Percentiles rank a stretch among this genome's conserved stretches.
These are phyloP conservation scores for Scaptomyza tumidula DNA, from an alignment of 2,888 invertebrate species.

Conservation along the genomic window DNA sequence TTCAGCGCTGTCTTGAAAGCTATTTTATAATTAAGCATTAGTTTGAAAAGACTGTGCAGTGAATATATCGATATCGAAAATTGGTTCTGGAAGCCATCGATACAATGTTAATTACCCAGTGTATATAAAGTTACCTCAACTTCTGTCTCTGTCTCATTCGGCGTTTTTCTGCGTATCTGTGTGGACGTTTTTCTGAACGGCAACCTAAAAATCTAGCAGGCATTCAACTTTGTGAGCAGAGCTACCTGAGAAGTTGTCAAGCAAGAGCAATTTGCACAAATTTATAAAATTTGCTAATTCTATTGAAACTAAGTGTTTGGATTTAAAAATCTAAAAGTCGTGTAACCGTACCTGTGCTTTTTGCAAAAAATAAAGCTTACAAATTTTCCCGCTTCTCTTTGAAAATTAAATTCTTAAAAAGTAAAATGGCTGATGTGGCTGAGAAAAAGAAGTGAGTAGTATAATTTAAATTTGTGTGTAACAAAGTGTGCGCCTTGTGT, in stretches of 20 bases:
- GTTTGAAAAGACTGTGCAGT: neutral
- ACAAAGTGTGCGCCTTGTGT: slow-evolving; percentile 42
- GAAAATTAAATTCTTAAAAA: slow-evolving; percentile 59
- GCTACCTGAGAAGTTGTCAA: slow-evolving; percentile 66
- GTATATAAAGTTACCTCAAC: slow-evolving; percentile 60
- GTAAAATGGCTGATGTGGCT: slow-evolving; percentile 85
- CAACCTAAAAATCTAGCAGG: slow-evolving; percentile 47
- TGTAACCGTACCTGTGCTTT: slow-evolving; percentile 45
- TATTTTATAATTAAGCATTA: too few relatives aligned
- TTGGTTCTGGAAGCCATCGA: slow-evolving; percentile 26
- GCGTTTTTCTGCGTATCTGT: slow-evolving; percentile 82
- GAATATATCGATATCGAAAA: slow-evolving; percentile 27
- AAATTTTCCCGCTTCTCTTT: slow-evolving; percentile 66
- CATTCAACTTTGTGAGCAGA: slow-evolving; percentile 60
- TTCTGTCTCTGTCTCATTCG: slow-evolving; percentile 83
- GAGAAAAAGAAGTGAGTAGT: slow-evolving; percentile 85
- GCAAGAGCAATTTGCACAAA: slow-evolving; percentile 66
- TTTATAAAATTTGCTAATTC: slow-evolving; percentile 63
- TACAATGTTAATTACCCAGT: slow-evolving; percentile 22
- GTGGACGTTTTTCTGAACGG: slow-evolving; percentile 65
- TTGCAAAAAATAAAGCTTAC: slow-evolving; percentile 36
- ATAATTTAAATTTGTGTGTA: slow-evolving; percentile 41
- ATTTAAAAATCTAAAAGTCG: slow-evolving; percentile 32
- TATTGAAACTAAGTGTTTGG: slow-evolving; percentile 44
- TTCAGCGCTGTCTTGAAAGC: neutral